Evolutionary conservation across 2,888 invertebrate species (phyloP).

Genomic region (Microdon myrmicae): DNA sequence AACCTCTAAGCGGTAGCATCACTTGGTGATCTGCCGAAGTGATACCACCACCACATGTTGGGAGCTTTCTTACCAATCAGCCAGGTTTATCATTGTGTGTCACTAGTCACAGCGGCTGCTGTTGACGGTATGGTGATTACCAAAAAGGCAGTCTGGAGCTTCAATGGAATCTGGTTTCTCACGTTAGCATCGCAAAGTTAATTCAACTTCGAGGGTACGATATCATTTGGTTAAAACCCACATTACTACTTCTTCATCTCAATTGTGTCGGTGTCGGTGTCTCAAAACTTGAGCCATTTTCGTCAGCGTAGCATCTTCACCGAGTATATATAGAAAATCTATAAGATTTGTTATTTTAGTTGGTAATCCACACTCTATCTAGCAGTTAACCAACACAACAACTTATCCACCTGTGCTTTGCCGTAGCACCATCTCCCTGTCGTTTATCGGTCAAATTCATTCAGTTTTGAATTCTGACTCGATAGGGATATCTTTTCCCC

Average conservation of each 20-base stretch:
- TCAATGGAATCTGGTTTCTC: constrained; percentile 56
- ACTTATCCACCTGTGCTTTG: constrained; percentile 37
- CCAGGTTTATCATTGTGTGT: constrained; percentile 19
- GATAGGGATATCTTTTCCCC: constrained; percentile 55
- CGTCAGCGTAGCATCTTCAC: constrained; percentile 54
- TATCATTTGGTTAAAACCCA: constrained; percentile 36
- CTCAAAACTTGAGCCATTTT: constrained; percentile 39
- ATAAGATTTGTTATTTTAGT: constrained; percentile 65
- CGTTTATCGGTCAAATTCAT: constrained; percentile 64
- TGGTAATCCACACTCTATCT: constrained; percentile 66
- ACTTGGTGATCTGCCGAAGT: constrained; percentile 32
- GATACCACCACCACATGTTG: constrained; percentile 17
- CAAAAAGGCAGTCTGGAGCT: constrained; percentile 50
- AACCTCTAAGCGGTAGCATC: constrained; percentile 21
- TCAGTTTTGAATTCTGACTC: constrained; percentile 63
- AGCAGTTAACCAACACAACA: constrained; percentile 63
- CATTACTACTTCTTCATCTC: constrained; percentile 42
- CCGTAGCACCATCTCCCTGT: constrained; percentile 34
- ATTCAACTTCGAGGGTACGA: constrained; percentile 34
- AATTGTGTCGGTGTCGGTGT: constrained; percentile 27
- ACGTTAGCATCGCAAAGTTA: constrained; percentile 27
- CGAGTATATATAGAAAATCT: constrained; percentile 67
- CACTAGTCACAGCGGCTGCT: constrained; percentile 33
- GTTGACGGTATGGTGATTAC: constrained; percentile 53
- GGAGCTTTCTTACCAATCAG: constrained; percentile 30